Conservation (phyloP, 2,113 vertebrate genomes). For the Lycaon pictus region DNA sequence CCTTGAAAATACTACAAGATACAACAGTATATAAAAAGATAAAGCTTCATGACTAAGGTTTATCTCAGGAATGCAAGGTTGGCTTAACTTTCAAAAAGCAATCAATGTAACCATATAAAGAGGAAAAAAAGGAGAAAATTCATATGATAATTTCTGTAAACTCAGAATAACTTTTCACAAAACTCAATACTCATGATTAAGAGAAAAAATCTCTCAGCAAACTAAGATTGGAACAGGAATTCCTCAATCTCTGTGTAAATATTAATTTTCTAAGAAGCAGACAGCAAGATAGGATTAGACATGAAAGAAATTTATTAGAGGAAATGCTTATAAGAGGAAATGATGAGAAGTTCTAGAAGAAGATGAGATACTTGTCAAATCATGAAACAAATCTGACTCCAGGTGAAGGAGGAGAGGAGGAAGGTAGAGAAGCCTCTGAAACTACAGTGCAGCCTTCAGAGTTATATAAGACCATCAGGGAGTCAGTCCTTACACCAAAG, state of each 20-base stretch:
- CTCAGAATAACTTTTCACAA: background rate
- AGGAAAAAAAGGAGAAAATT: background rate
- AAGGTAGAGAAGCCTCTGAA: background rate
- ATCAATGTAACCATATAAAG: background rate
- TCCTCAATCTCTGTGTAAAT: background rate
- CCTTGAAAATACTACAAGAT: background rate
- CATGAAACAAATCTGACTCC: background rate
- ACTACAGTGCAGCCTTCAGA: background rate
- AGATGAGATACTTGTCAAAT: background rate
- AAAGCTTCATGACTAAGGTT: background rate
- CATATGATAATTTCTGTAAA: background rate
- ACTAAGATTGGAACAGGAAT: background rate
- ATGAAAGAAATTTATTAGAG: background rate
- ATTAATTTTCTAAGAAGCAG: background rate
- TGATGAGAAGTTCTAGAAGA: background rate
- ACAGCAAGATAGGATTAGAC: background rate
- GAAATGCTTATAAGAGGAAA: background rate
- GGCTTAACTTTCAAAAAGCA: conserved; percentile 30
- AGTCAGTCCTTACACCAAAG: background rate
- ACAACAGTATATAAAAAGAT: background rate
- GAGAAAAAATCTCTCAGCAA: background rate
- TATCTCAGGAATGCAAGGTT: conserved; percentile 52
- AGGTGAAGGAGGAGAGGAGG: background rate
- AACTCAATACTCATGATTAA: background rate
- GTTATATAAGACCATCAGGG: background rate